Base-by-base conservation (phyloP, 2,888 invertebrate genomes). In the Copidosoma aretas region DNA sequence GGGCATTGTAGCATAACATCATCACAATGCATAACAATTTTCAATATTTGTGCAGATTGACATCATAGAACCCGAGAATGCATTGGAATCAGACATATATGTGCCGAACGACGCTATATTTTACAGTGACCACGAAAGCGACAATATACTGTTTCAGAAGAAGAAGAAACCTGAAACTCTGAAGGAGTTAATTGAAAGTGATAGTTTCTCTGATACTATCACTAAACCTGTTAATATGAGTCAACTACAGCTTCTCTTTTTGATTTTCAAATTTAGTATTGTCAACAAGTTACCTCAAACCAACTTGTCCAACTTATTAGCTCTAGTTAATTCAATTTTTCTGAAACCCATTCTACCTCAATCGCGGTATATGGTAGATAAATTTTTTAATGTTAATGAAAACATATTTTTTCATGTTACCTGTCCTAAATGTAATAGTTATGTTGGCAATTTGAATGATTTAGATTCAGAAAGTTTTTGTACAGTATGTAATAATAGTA, bases 171-270 rank as follows among this genome's bases (percentile, higher is more conserved):
- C 56, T 25, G 3, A 56, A 17, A 56, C 5, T 56, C 3, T 56
- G 1, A 15, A 56, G 1, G 56, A 56, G 10, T 19, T 56, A 15
- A 60, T 68, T 59, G 63, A 66, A 72, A 70, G 56, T 17, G 10
- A 24, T 2, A 25, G 25, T 24, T 56, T 56, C 14, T 25, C 3
- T 10, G 25, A 56, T 4, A 25, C 1, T 5, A 32, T 56, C 4
- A 56, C 22, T 3, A 24, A 3, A 14, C 5, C 3, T 5, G 56
- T 56, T 25, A 32, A 15, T 4, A 1, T 32, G 1, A 56, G 5
- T 2, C 60, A 51, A n/a, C n/a, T 12, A 1, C 53, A 54, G 53
- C 15, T 53, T 2, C 14, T 62, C 1, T 41, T 53, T 10, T 53
- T 62, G 39, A n/a, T 22, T 21, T 54, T 41, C 14, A 62, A 52